These are phyloP conservation scores for Drosophila serrata DNA, from an alignment of 1,140 invertebrate species.

Conservation along the genomic window DNA sequence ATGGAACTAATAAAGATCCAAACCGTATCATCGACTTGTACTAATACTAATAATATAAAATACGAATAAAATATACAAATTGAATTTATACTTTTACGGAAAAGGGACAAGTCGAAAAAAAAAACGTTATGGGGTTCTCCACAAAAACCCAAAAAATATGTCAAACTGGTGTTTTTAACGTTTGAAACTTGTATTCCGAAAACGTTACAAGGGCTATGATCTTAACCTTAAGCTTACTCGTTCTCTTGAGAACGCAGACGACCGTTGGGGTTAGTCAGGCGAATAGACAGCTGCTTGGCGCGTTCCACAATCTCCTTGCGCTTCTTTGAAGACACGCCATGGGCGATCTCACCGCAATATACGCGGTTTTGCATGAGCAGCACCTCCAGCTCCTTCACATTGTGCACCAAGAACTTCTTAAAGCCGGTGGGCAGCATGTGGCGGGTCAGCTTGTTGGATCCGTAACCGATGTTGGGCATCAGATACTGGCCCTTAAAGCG, in stretches of 20 bases:
- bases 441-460: constrained; percentile 96
- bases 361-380: constrained; percentile 99
- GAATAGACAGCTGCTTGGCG: constrained; percentile 97
- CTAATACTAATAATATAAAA: background rate
- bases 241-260: constrained; percentile 99
- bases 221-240: constrained; percentile 90
- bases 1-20: background rate
- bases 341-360: constrained; percentile 98
- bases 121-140: background rate
- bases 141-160: constrained; percentile 8
- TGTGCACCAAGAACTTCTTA: constrained; percentile 92
- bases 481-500: constrained; percentile 99
- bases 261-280: constrained; percentile 98
- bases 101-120: too few relatives aligned
- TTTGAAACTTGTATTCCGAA: constrained; percentile 72
- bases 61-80: background rate
- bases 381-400: constrained; percentile 95
- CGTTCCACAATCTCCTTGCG: constrained; percentile 98
- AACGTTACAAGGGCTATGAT: constrained; percentile 59
- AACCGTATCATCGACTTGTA: constrained; percentile 3
- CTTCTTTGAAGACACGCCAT: constrained; percentile 98
- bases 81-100: background rate
- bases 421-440: constrained; percentile 99
- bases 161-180: constrained; percentile 50
- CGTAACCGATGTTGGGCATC: constrained; percentile 99